Base-by-base conservation (phyloP, 2,888 invertebrate species). In the Parnassius orleans region DNA sequence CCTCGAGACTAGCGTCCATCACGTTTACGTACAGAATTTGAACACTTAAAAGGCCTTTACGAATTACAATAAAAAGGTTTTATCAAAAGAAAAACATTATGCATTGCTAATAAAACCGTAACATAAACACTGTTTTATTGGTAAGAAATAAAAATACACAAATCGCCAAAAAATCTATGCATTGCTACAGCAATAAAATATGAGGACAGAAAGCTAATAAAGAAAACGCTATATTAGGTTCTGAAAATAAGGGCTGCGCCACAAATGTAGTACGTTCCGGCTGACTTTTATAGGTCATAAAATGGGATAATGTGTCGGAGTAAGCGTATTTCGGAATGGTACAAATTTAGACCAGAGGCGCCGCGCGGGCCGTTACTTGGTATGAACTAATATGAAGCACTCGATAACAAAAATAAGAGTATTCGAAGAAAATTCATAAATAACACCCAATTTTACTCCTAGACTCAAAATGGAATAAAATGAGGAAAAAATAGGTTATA, bases 261-360 rank as follows among this genome's bases (percentile, higher is more conserved):
- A 82, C 87, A 90, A 91, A 89, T 84, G 85, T 86, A 87, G 84
- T 89, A 84, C 84, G 84, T 88, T 86, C 75, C 75, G 76, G 71
- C 80, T 86, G 90, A 90, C 90, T 89, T 91, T 90, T 90, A 91
- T 91, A 80, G 90, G 84, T 90, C 81, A 88, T 91, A 90, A 91
- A 91, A 82, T 79, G 83, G 87, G 84, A 89, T 91, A 90, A 90
- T 90, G 88, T 87, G 87, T 82, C 76, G 84, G 86, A 79, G 86
- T 85, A 83, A 86, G 85, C 87, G 87, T 88, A 89, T 90, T 90
- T 87, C 80, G 83, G 90, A 87, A 85, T 85, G 80, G 86, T 86
- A 89, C 90, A 87, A 87, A 90, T 90, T 89, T 90, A 90, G 88
- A 86, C 78, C 75, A 70, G 77, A 80, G 84, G 86, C 81, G 83